Conservation (phyloP, 2,113 vertebrate genomes). For the Sitta europaea region DNA sequence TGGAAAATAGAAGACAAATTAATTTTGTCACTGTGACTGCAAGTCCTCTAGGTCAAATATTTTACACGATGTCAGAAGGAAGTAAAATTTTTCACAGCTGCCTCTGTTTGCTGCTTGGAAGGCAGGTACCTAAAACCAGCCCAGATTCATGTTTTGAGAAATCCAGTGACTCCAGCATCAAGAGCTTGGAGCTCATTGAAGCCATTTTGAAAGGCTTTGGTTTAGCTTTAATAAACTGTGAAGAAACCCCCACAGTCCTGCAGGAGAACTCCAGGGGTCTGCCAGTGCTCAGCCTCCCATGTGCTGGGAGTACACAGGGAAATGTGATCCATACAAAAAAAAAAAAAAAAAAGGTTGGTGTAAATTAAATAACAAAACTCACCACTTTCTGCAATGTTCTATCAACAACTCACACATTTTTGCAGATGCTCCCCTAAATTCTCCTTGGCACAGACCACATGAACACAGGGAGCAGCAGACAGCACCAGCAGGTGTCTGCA, state of each 20-base stretch:
- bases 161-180: not conserved
- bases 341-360: not conserved
- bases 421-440: not conserved
- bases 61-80: not conserved
- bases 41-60: not conserved
- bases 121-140: not conserved
- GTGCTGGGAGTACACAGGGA: not conserved
- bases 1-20: not conserved
- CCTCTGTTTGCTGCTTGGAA: not conserved
- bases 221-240: not conserved
- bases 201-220: not conserved
- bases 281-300: not conserved
- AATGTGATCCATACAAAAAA: accelerated
- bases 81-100: not conserved
- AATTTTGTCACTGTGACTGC: not conserved
- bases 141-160: not conserved
- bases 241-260: not conserved
- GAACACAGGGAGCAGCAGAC: not conserved
- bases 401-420: not conserved
- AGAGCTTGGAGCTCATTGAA: not conserved
- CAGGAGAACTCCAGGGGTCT: not conserved
- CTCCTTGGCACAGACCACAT: not conserved
- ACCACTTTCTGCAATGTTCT: not conserved
- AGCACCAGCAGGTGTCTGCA: constrained; percentile 13
- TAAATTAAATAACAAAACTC: not conserved